Percentiles rank a stretch among this genome's conserved stretches.
These are phyloP conservation scores for Virgularia gustaviana DNA, from an alignment of 92 coral and sea anemone genomes.

Conservation along the genomic window DNA sequence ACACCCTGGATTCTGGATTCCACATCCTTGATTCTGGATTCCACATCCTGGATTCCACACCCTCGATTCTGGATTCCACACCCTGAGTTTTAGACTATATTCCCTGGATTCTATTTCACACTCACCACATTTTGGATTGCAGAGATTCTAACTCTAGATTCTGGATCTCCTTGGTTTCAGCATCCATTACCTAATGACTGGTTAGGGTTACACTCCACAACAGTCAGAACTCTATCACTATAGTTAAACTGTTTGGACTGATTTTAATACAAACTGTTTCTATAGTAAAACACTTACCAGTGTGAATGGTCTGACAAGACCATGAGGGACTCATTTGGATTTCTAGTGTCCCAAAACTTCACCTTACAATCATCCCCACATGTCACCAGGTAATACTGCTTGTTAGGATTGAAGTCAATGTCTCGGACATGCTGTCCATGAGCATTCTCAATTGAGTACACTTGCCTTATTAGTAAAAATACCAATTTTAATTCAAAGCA, in stretches of 20 bases:
- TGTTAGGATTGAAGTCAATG: slow-evolving; percentile 92
- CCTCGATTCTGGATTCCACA: too few species aligned
- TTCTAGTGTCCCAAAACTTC: slow-evolving; percentile 95
- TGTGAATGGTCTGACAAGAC: slow-evolving; percentile 89
- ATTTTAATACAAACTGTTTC: not conserved
- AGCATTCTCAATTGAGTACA: slow-evolving; percentile 79
- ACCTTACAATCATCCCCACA: slow-evolving; percentile 99
- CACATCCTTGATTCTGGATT: too few species aligned
- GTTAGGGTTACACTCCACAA: not conserved
- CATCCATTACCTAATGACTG: not conserved
- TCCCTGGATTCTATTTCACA: too few species aligned
- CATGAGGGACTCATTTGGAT: slow-evolving; percentile 74
- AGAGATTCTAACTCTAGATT: too few species aligned
- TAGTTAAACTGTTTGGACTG: not conserved
- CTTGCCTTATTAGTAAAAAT: slow-evolving; percentile 71
- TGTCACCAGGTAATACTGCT: slow-evolving; percentile 89
- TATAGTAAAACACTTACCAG: slow-evolving; percentile 66
- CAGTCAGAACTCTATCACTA: not conserved
- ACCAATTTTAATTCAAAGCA: too few species aligned
- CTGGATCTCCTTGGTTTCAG: not conserved
- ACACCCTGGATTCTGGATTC: too few species aligned
- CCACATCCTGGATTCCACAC: too few species aligned
- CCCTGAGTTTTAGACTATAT: too few species aligned
- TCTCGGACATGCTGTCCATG: slow-evolving; percentile 96
- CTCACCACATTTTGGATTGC: too few species aligned